Base-by-base conservation (phyloP, 2,113 vertebrate species). In the Oreocharis arfaki region DNA sequence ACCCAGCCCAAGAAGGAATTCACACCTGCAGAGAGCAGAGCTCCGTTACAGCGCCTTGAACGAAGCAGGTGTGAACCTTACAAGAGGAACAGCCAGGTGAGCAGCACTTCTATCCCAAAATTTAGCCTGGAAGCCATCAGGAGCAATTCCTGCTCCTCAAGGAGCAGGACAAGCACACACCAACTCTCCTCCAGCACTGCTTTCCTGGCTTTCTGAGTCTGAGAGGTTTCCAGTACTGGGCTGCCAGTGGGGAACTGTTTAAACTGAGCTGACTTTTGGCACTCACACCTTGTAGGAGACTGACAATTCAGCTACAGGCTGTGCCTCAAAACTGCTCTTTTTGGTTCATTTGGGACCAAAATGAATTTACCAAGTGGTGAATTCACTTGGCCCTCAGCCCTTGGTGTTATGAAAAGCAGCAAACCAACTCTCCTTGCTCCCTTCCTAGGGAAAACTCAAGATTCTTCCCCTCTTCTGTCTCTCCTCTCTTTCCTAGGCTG, bases 1-100 rank as follows among this genome's bases (percentile, higher is more conserved):
- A 35, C 13, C 10, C 60, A 65, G 8, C 4, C 3, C 4, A 5
- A 9, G 0, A 10, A 0, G 3, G 69, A 53, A 67, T 33, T n/a
- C 33, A 19, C n/a, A n/a, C 11, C 47, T 59, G 73, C 53, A 50
- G 52, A 42, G 57, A 71, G 57, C 33, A 41, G 35, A 30, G 52
- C 18, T 63, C 27, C 69, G 46, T 15, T 13, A 33, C 26, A 6
- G 9, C 0, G 20, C 35, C 35, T 17, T 30, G 60, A 42, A 12
- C 1, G 2, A 59, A 71, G 61, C 32, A 50, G 23, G 16, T 4
- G 24, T 6, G 49, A 90, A 46, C 3, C 13, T 16, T 23, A 4
- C 11, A 5, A 19, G 18, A 55, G 63, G 15, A 77, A 33, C 1
- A 13, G 61, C 11, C 47, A 50, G 46, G 15, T 2, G 3, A 65